These are phyloP conservation scores for Vanessa tameamea DNA, from an alignment of 1,140 invertebrate genomes.

Conservation along the genomic window DNA sequence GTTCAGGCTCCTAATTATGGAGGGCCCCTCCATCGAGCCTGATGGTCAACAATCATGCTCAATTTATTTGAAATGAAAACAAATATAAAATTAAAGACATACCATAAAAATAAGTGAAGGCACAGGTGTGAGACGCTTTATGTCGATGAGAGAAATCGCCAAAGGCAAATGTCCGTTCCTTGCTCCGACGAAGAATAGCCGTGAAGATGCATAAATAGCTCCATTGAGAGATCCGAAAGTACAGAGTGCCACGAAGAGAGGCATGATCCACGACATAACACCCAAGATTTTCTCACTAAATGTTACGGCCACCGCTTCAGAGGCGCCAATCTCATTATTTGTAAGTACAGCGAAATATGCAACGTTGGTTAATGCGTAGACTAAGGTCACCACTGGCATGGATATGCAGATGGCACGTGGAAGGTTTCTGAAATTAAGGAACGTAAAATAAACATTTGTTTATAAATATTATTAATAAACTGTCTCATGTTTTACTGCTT, in stretches of 20 bases:
- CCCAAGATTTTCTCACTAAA: slow-evolving; percentile 92
- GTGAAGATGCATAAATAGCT: slow-evolving; percentile 92
- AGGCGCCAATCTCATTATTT: slow-evolving; percentile 88
- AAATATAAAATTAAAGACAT: slow-evolving; percentile 58
- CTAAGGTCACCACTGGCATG: slow-evolving; percentile 92
- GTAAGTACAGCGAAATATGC: slow-evolving; percentile 94
- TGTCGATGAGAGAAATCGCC: slow-evolving; percentile 92
- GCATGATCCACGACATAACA: slow-evolving; percentile 91
- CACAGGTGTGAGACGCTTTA: slow-evolving; percentile 92
- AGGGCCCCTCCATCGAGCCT: too few species aligned
- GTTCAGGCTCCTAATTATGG: too few species aligned
- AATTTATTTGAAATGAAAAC: neutral
- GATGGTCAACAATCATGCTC: neutral
- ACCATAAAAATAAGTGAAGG: slow-evolving; percentile 96
- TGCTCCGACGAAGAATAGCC: slow-evolving; percentile 95
- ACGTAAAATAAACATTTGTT: neutral
- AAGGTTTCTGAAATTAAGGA: slow-evolving; percentile 87
- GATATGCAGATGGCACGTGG: slow-evolving; percentile 95
- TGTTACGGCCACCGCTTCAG: slow-evolving; percentile 95
- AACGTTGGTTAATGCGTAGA: slow-evolving; percentile 94
- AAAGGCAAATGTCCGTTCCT: slow-evolving; percentile 94
- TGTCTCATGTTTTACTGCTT: too few species aligned
- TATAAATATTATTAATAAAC: too few species aligned
- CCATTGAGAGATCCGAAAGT: slow-evolving; percentile 94
- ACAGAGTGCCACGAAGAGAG: slow-evolving; percentile 92